Conservation (phyloP, 30 jellyfish, hydroid and myxozoan genomes). For the Hydra vulgaris region DNA sequence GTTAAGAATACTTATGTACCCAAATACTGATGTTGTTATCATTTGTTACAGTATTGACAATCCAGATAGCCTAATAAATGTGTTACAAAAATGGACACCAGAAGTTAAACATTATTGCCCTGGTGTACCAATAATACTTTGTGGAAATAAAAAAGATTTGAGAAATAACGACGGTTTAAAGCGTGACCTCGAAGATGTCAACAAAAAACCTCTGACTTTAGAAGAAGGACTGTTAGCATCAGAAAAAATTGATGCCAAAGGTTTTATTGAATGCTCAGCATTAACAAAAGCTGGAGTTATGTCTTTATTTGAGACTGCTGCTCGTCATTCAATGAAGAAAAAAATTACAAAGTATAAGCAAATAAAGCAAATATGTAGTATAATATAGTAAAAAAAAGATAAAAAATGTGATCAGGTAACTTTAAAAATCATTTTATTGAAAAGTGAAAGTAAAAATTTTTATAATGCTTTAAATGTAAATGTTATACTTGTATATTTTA, state of each 20-base stretch:
- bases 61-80: constrained; percentile 87
- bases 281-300: constrained; percentile 87
- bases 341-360: constrained; percentile 43
- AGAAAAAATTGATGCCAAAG: constrained; percentile 68
- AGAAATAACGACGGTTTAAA: constrained; percentile 77
- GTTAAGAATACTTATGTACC: constrained; percentile 92
- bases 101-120: constrained; percentile 99
- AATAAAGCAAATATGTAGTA: not conserved
- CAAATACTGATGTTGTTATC: constrained; percentile 95
- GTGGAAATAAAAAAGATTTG: constrained; percentile 96
- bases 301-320: constrained; percentile 92
- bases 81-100: constrained; percentile 99
- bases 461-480: no score
- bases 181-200: constrained; percentile 60
- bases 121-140: constrained; percentile 93
- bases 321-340: constrained; percentile 80
- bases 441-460: no score
- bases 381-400: no score
- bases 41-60: constrained; percentile 92
- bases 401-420: no score
- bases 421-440: no score
- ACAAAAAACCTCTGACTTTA: constrained; percentile 81
- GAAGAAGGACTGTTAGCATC: constrained; percentile 87
- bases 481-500: no score
- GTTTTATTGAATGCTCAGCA: constrained; percentile 93